Base-by-base conservation (phyloP, 2,888 invertebrate genomes). In the Tipula helvola region DNA sequence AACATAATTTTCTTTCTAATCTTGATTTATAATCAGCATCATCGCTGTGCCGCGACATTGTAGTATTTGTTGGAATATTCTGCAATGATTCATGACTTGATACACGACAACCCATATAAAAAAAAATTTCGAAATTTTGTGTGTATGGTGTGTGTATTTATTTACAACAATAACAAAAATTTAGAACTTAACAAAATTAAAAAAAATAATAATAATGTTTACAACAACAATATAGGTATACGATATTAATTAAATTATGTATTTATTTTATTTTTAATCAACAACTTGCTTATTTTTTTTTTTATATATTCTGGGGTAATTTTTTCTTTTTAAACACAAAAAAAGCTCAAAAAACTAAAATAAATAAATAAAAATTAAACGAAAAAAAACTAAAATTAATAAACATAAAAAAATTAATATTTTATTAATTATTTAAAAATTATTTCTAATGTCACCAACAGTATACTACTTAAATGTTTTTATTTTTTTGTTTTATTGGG, bases 101-200 rank as follows among this genome's bases (percentile, higher is more conserved):
- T 88, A 89, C 88, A 87, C 88, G 88, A 88, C 89, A 89, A 89
- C 89, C 89, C 89, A 89, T 89, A 89, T 88, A 89, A 86, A 57
- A 52, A 28, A 39, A 42, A 42, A 85, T 85, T 18, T 71, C 71
- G 71, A 71, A 13, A 71, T 71, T 71, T 71, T 18, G 71, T 71
- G 71, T 71, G 71, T 71, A 10, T 71, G 71, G 7, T 7, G 7
- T 13, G 47, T 36, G 16, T 84, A 7, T 85, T 85, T 85, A 85
- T 85, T 85, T 85, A 41, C 84, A 42, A 41, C 84, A 42, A 18
- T 18, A 42, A 41, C 3, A 39, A 85, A 39, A 85, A 28, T 28
- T 18, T 85, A 16, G 18, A 71, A 71, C 28, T 71, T 71, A 86
- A 47, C 13, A 86, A 44, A 47, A 18, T 71, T 71, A 71, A 71